These are phyloP conservation scores for Catamblyrhynchus diadema DNA, from an alignment of 2,797 vertebrate genomes.

Conservation along the genomic window DNA sequence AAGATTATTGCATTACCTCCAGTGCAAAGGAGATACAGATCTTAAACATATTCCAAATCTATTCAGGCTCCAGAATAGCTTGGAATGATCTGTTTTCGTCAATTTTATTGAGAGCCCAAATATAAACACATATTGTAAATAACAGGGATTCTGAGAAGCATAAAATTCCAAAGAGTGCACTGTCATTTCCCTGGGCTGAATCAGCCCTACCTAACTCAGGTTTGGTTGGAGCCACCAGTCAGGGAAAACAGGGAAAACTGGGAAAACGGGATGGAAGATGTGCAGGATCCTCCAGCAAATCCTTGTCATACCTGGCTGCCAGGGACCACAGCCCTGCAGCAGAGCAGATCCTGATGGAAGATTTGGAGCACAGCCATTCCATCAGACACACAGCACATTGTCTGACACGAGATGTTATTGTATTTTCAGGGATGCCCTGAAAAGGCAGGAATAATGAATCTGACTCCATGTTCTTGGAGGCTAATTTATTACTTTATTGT, in stretches of 20 bases:
- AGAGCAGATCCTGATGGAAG: neutral
- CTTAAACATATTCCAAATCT: neutral
- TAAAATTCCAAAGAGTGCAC: neutral
- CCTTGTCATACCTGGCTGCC: neutral
- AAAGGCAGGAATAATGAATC: too few relatives aligned
- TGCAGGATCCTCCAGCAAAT: neutral
- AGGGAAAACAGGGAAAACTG: accelerated
- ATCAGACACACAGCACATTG: accelerated
- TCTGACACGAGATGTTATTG: accelerated
- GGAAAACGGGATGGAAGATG: accelerated
- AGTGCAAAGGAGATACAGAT: neutral
- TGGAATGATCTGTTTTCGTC: neutral
- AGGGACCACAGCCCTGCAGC: accelerated
- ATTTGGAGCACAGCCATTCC: accelerated
- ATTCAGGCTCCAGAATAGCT: neutral
- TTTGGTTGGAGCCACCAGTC: neutral
- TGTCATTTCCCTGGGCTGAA: neutral
- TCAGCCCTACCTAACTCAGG: neutral
- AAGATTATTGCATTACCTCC: neutral
- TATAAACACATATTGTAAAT: neutral
- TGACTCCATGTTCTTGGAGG: too few relatives aligned
- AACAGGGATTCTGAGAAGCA: neutral
- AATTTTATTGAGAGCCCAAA: neutral
- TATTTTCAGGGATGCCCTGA: too few relatives aligned
- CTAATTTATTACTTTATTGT: too few relatives aligned